Percentiles rank a stretch among this genome's conserved stretches.
phyloP scores from a whole-genome alignment of 2,113 vertebrate species.

The Catagonus wagneri region DNA sequence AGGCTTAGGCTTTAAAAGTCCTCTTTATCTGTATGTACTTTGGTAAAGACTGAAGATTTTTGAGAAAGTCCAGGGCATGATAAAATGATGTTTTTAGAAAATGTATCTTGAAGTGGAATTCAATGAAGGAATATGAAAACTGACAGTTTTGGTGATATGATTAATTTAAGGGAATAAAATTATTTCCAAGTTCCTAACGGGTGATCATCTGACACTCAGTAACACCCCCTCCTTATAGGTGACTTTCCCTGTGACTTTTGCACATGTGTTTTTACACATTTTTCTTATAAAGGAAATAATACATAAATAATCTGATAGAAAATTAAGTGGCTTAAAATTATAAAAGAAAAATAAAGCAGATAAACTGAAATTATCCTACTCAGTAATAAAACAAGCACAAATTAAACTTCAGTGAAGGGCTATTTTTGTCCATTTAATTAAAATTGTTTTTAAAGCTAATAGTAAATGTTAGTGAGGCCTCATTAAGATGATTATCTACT shows the following conservation, averaged over 20 bases:
- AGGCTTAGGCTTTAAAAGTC: not conserved
- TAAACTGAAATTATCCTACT: not conserved
- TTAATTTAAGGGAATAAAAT: not conserved
- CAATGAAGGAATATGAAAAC: not conserved
- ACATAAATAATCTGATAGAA: not conserved
- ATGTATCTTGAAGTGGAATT: not conserved
- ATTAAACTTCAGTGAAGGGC: not conserved
- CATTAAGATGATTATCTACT: not conserved
- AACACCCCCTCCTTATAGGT: not conserved
- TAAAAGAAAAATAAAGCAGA: not conserved
- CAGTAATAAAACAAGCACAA: not conserved
- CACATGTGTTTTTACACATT: not conserved
- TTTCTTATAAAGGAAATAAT: not conserved
- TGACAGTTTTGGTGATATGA: not conserved
- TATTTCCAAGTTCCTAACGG: not conserved
- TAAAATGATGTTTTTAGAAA: not conserved
- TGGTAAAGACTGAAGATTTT: not conserved
- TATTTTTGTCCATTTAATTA: slow-evolving; percentile 7
- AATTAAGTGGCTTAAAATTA: not conserved
- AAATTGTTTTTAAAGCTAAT: not conserved
- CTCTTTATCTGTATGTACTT: not conserved
- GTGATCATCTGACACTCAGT: not conserved
- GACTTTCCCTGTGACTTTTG: not conserved
- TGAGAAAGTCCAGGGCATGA: not conserved
- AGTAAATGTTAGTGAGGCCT: not conserved